These are phyloP conservation scores for Campylomormyrus tamandua DNA, from an alignment of 2,113 vertebrate genomes.

Conservation along the genomic window DNA sequence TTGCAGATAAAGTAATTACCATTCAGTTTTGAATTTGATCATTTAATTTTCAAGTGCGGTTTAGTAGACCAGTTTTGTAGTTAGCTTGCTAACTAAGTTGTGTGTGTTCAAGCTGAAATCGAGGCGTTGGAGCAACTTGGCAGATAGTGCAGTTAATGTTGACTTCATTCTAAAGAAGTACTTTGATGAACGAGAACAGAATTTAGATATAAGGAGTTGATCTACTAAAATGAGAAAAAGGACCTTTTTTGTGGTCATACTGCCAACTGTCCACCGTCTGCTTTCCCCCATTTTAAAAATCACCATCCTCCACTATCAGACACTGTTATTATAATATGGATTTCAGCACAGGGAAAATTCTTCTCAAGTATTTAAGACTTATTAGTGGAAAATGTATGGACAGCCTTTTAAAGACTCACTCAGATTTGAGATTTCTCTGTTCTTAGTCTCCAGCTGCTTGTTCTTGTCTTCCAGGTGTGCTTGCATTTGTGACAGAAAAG, in stretches of 20 bases:
- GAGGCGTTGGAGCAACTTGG: not conserved
- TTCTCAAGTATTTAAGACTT: not conserved
- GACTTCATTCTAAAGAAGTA: not conserved
- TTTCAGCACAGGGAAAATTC: too few relatives aligned
- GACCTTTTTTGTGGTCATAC: too few relatives aligned
- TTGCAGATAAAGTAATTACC: not conserved
- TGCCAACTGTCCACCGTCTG: too few relatives aligned
- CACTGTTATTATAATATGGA: too few relatives aligned
- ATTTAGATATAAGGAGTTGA: not conserved
- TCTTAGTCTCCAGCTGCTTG: not conserved
- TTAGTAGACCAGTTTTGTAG: not conserved
- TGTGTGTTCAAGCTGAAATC: not conserved
- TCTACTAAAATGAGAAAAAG: too few relatives aligned
- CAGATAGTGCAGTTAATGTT: not conserved
- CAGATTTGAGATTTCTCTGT: not conserved
- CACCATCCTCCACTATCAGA: too few relatives aligned
- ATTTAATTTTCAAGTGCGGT: not conserved
- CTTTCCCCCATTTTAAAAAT: too few relatives aligned
- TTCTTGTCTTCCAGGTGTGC: not conserved
- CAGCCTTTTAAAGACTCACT: not conserved
- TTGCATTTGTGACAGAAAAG: not conserved
- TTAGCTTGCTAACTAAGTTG: not conserved
- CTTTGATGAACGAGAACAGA: not conserved
- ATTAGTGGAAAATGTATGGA: not conserved
- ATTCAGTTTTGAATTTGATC: not conserved